These are phyloP conservation scores for Syngnathus typhle DNA, from an alignment of 2,113 vertebrate species.

Conservation along the genomic window DNA sequence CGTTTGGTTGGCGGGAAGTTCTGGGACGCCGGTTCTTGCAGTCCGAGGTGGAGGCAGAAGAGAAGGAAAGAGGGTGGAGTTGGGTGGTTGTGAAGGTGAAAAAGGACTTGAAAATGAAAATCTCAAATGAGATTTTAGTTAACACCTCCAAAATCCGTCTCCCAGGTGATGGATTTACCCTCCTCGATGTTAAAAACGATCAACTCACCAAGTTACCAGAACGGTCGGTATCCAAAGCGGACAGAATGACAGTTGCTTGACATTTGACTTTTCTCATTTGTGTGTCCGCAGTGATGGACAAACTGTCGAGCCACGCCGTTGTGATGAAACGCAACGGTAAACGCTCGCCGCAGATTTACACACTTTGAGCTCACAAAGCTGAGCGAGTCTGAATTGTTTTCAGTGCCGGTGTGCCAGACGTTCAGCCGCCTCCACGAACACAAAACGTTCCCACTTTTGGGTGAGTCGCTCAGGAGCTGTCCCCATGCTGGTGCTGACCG, in stretches of 20 bases:
- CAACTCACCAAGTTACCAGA: background rate
- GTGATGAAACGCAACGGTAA: constrained; percentile 21
- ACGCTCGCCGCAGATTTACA: background rate
- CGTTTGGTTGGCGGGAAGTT: constrained; percentile 38
- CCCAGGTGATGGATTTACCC: constrained; percentile 40
- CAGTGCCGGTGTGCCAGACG: constrained; percentile 35
- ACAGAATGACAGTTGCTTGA: too few relatives aligned
- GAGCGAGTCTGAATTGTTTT: background rate
- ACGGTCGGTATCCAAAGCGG: constrained; percentile 17
- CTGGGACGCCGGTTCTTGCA: background rate
- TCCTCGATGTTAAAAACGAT: background rate
- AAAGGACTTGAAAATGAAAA: too few relatives aligned
- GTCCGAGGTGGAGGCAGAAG: constrained; percentile 26
- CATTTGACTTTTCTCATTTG: background rate
- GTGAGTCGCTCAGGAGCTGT: constrained; percentile 30
- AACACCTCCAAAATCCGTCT: too few relatives aligned
- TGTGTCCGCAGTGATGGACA: constrained; percentile 30
- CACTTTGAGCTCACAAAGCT: background rate
- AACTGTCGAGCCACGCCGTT: background rate
- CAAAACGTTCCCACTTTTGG: constrained; percentile 45
- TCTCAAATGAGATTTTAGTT: background rate
- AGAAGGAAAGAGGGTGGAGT: constrained; percentile 6
- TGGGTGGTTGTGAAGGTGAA: constrained; percentile 40
- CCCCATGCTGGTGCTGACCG: background rate
- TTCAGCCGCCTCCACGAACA: constrained; percentile 24